phyloP scores from a whole-genome alignment of 2,888 invertebrate genomes.

The Cactoblastis cactorum region DNA sequence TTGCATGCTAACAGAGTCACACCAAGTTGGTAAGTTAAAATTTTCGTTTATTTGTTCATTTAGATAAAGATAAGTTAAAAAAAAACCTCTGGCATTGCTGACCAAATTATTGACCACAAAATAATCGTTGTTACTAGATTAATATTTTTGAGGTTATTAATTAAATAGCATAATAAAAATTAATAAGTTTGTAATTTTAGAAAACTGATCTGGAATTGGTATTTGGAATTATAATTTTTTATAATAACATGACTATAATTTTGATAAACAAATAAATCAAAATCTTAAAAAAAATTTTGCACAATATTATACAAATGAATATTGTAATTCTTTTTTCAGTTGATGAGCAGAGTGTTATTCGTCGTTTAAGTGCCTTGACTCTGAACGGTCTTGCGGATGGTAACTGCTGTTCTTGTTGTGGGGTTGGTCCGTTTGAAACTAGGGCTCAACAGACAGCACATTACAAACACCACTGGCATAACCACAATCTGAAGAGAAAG shows the following conservation, averaged over 20 bases:
- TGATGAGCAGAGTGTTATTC: constrained; percentile 70
- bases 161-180: too few relatives aligned
- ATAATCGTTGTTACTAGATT: too few relatives aligned
- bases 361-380: constrained; percentile 59
- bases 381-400: constrained; percentile 56
- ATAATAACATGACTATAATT: too few relatives aligned
- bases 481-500: constrained; percentile 88
- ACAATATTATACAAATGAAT: not conserved
- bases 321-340: constrained; percentile 39
- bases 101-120: not conserved
- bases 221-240: too few relatives aligned
- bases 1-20: constrained; percentile 79
- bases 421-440: constrained; percentile 78
- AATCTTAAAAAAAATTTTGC: not conserved
- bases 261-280: too few relatives aligned
- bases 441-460: constrained; percentile 84
- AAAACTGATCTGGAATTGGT: too few relatives aligned
- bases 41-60: too few relatives aligned
- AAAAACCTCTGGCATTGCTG: not conserved
- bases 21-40: constrained; percentile 61
- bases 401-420: constrained; percentile 67
- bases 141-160: too few relatives aligned
- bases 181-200: too few relatives aligned
- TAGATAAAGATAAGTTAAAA: not conserved
- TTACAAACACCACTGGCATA: constrained; percentile 91